Base-by-base conservation (phyloP, 2,797 vertebrate genomes). In the Pygocentrus nattereri region DNA sequence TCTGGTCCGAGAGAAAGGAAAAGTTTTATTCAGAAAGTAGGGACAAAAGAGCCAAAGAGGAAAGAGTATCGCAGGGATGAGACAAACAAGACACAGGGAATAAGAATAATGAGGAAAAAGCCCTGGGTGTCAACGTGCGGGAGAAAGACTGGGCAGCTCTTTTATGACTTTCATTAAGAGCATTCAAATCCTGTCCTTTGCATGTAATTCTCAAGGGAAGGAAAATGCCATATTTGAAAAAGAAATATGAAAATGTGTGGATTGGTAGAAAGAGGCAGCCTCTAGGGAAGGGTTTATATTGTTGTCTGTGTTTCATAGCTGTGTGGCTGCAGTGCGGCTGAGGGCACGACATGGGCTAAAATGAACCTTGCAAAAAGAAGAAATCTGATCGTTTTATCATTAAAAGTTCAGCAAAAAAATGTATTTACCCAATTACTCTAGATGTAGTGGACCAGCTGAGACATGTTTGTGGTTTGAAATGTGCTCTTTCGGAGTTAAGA, bases 21-120 rank as follows among this genome's bases (percentile, higher is more conserved):
- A 89, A 89, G 86, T 90, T 91, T 81, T 82, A 91, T 89, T 91
- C 87, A 56, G 68, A 65, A 79, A 64, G 44, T 44, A 27, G 31
- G 72, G 65, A 80, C 64, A 65, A 80, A 71, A 56, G 77, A 67
- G 77, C 30, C 7, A 18, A 74, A 71, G 21, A 75, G 31, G 59
- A 74, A 21, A 16, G 44, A 76, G 23, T 10, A 41, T 27, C 41
- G 21, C 54, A 21, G 38, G 50, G 80, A 71, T 74, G 79, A 80
- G 70, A 38, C 25, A 82, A 74, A 78, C 69, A 61, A 82, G 56
- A 86, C 84, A 74, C 18, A 65, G 85, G 84, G 58, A 59, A 21
- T 1, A 8, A 4, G 62, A 74, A 81, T 73, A 52, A 84, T 74
- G 80, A 73, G 49, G 75, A 31, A 18, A 23, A 70, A 30, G 23